These are phyloP conservation scores for Hydrotaea cyrtoneurina DNA, from an alignment of 2,888 invertebrate species.

Conservation along the genomic window DNA sequence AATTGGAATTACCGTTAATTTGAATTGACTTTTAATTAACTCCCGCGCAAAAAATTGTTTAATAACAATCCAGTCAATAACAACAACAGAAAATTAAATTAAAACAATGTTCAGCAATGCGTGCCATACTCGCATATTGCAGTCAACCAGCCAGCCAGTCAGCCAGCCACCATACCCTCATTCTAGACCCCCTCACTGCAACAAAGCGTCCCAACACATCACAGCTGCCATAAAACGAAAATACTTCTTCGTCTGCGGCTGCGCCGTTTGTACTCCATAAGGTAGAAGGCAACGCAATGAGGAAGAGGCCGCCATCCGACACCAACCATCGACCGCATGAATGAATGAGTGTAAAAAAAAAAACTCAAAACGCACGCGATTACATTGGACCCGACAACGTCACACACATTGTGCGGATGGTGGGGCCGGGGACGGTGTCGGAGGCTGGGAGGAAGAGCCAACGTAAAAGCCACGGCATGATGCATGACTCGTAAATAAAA, in stretches of 20 bases:
- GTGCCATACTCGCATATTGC: conserved; percentile 38
- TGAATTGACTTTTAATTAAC: conserved; percentile 57
- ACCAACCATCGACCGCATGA: conserved; percentile 43
- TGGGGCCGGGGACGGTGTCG: conserved; percentile 5
- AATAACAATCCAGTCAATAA: neutral
- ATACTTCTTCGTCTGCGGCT: neutral
- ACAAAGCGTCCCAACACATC: neutral
- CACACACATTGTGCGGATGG: neutral
- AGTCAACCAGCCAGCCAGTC: too few species aligned
- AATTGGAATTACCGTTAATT: conserved; percentile 48
- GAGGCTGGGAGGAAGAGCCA: neutral
- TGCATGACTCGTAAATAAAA: conserved; percentile 53
- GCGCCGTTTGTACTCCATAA: neutral
- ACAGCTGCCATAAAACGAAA: neutral
- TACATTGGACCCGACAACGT: conserved; percentile 32
- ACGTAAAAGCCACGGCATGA: conserved; percentile 25
- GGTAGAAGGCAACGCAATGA: neutral
- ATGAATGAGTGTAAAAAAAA: conserved; percentile 49
- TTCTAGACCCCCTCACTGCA: neutral
- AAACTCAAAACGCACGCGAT: conserved; percentile 58
- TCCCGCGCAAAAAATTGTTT: conserved; percentile 34
- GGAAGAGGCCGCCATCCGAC: conserved; percentile 27
- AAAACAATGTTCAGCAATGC: conserved; percentile 52
- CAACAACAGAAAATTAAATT: conserved; percentile 34
- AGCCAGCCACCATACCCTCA: neutral